Percentiles rank a stretch among this genome's conserved stretches.
Evolutionary conservation across 2,113 vertebrate species (phyloP).

Genomic region (Marcusenius ussheri): DNA sequence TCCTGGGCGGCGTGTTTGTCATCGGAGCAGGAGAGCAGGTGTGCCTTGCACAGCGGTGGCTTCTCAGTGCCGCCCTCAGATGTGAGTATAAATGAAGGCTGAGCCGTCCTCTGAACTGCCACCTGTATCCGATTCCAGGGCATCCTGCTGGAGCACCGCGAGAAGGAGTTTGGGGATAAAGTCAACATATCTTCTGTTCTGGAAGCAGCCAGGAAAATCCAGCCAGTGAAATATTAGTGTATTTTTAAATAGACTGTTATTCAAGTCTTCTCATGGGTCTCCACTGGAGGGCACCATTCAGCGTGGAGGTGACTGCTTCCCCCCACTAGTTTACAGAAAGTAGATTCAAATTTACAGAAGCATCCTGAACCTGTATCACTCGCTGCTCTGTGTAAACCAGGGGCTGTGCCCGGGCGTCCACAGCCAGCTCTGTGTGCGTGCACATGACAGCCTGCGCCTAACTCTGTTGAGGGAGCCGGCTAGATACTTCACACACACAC

Average conservation of each 20-base stretch:
- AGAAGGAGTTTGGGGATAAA: slow-evolving; percentile 92
- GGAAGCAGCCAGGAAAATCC: slow-evolving; percentile 68
- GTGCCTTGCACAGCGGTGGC: background rate
- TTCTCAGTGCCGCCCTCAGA: background rate
- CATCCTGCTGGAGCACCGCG: slow-evolving; percentile 84
- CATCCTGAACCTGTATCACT: slow-evolving; percentile 11
- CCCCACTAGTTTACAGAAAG: background rate
- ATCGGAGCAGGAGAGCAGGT: slow-evolving; percentile 88
- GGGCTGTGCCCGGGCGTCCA: slow-evolving; percentile 2
- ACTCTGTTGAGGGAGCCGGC: slow-evolving; percentile 58
- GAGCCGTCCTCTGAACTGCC: background rate
- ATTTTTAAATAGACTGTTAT: background rate
- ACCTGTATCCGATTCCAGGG: slow-evolving; percentile 62
- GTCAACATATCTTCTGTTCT: slow-evolving; percentile 71
- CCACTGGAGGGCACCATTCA: background rate
- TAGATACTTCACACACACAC: slow-evolving; percentile 48
- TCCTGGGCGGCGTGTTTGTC: slow-evolving; percentile 90
- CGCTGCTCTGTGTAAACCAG: background rate
- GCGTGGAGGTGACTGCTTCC: background rate
- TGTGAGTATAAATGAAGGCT: background rate
- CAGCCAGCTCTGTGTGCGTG: slow-evolving; percentile 38
- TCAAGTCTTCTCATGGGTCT: background rate
- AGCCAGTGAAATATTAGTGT: background rate
- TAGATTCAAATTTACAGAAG: background rate
- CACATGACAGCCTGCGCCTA: slow-evolving; percentile 61